These are phyloP conservation scores for Amblyjoppa fuscipennis DNA, from an alignment of 2,888 invertebrate species.

Conservation along the genomic window DNA sequence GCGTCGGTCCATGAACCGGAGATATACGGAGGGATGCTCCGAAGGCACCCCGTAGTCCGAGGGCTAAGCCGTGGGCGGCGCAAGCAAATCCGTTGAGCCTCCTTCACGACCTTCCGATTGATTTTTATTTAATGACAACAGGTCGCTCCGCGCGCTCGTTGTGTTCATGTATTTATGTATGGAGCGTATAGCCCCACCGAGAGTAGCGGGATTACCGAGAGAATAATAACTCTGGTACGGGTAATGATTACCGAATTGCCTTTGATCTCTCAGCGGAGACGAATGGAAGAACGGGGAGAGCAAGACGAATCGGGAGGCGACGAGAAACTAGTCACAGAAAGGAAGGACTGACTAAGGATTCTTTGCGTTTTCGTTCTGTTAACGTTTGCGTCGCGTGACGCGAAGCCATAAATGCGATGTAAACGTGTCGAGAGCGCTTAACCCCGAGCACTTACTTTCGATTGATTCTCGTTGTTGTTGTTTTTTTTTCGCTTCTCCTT, in stretches of 20 bases:
- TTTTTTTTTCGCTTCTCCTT: not conserved
- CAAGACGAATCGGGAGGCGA: slow-evolving; percentile 38
- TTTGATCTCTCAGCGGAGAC: slow-evolving; percentile 58
- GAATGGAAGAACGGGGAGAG: slow-evolving; percentile 22
- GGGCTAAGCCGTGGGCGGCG: slow-evolving; percentile 82
- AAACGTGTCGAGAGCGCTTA: slow-evolving; percentile 61
- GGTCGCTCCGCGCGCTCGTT: slow-evolving; percentile 74
- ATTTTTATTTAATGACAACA: slow-evolving; percentile 86
- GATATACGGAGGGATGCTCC: slow-evolving; percentile 70
- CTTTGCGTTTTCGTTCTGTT: slow-evolving; percentile 54
- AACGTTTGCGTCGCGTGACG: slow-evolving; percentile 77
- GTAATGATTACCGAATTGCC: slow-evolving; percentile 60
- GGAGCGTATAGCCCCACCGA: slow-evolving; percentile 75
- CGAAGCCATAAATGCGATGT: slow-evolving; percentile 56
- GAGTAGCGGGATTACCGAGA: slow-evolving; percentile 73
- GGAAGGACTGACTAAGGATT: slow-evolving; percentile 52
- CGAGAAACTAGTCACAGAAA: slow-evolving; percentile 32
- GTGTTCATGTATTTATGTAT: slow-evolving; percentile 81
- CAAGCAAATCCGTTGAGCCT: slow-evolving; percentile 85
- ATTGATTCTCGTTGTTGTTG: slow-evolving; percentile 58
- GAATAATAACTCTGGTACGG: slow-evolving; percentile 78
- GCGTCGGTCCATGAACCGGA: slow-evolving; percentile 69
- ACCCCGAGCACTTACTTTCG: slow-evolving; percentile 62
- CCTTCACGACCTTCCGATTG: slow-evolving; percentile 85
- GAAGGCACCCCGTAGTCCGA: slow-evolving; percentile 62